A percentile compares a stretch with the other conserved stretches of the same genome.
phyloP scores from a whole-genome alignment of 2,888 invertebrate genomes.

The Eumerus sabulonum region DNA sequence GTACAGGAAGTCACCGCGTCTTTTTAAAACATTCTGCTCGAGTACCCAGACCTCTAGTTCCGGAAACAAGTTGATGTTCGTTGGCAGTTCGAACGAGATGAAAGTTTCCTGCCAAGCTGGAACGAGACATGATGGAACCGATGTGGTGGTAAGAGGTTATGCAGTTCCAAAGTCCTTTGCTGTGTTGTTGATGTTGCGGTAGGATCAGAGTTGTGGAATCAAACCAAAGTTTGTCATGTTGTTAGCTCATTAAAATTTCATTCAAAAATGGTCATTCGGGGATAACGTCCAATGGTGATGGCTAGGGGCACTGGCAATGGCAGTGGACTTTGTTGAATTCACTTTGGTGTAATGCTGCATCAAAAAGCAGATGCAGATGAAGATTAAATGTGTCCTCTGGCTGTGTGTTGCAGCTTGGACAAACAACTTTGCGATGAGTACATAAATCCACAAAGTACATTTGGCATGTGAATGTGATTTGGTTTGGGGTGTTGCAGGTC shows the following conservation, averaged over 20 bases:
- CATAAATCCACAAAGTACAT: too few species aligned
- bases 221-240: constrained; percentile 64
- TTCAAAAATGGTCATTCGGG: constrained; percentile 42
- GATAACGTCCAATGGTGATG: constrained; percentile 18
- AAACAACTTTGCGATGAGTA: too few species aligned
- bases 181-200: constrained; percentile 54
- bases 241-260: constrained; percentile 66
- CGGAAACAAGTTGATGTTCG: constrained; percentile 61
- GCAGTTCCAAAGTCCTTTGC: neutral
- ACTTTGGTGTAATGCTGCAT: constrained; percentile 7
- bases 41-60: constrained; percentile 59
- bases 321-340: constrained; percentile 29
- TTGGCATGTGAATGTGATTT: too few species aligned
- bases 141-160: neutral
- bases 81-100: constrained; percentile 28
- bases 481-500: too few species aligned
- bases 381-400: constrained; percentile 51
- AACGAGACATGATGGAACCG: constrained; percentile 12
- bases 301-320: constrained; percentile 5
- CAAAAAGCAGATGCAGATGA: constrained; percentile 43
- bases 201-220: constrained; percentile 45
- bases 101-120: constrained; percentile 13
- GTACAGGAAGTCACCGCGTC: constrained; percentile 51
- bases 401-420: neutral
- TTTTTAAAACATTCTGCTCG: constrained; percentile 45